Base-by-base conservation (phyloP, 2,888 invertebrate species). In the Tachystola acroxantha region DNA sequence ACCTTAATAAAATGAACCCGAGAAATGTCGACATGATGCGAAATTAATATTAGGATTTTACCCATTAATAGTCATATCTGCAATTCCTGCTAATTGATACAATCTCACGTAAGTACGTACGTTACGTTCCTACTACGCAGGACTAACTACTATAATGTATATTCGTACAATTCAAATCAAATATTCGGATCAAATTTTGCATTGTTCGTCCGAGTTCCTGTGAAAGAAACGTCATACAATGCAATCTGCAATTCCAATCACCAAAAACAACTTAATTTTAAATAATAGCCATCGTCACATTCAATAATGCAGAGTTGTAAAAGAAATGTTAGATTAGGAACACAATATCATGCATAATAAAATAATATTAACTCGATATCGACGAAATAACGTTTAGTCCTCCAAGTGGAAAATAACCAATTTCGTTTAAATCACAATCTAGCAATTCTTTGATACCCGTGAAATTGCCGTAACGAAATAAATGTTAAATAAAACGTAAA, bases 401-500 rank as follows among this genome's bases (percentile, higher is more conserved):
- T 61, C 73, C 69, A 75, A 72, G 81, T 85, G 85, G 85, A 85
- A 85, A 85, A 85, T 85, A 84, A 80, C 74, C 82, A 84, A 85
- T 85, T 80, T 65, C 74, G 70, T 76, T 82, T 79, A 81, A 86
- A 85, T 84, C 85, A 79, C 82, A 82, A 84, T 77, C 82, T 80
- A 82, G 80, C 79, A 71, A 79, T 79, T 74, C 84, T 80, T 80
- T 84, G 85, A 86, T 85, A 82, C 78, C 85, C 85, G 76, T 86
- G 85, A 86, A 86, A 86, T 86, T 82, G 82, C 77, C 85, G 84
- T 82, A 85, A 84, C 85, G 85, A 77, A 80, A 85, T 86, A 86
- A 86, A 86, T 85, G 85, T 85, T 86, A 81, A 85, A 85, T 86
- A 86, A 86, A 86, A 86, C 84, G 85, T 80, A 82, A 84, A 86